Base-by-base conservation (phyloP, 2,888 invertebrate species). In the Eristalis intricaria region DNA sequence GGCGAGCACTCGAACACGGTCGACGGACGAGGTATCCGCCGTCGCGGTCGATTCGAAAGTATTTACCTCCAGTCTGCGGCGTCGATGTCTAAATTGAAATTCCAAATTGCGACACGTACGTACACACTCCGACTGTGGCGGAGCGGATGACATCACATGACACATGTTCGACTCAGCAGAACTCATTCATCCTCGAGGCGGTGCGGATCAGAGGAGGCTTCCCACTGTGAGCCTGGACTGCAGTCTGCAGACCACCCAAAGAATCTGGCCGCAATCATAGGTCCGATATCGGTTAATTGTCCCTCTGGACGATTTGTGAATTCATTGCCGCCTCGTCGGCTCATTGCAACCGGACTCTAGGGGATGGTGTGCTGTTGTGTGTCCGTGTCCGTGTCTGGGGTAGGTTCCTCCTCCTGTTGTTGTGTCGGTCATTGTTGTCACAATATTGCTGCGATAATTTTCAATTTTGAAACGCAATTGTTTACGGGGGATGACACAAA, bases 211-310 rank as follows among this genome's bases (percentile, higher is more conserved):
- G 38, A 87, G 50, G 29, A n/a, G 68, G 64, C 50, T 40, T 29
- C 87, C 87, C 69, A 80, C 87, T 87, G 87, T 80, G 87, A 71
- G 84, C 11, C 60, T 76, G 73, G 50, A 50, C 50, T 58, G 87
- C 61, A 80, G 87, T n/a, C 50, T 58, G 87, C 56, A 80, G 87
- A 87, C 87, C 87, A 87, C 87, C 87, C 87, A 87, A 84, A 71
- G 78, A 73, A 84, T 80, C 76, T 73, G 60, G 83, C 84, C 84
- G 69, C 84, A 87, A 87, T 87, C 84, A 84, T 78, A 64, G 38
- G 22, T 29, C 43, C 32, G 26, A 74, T 73, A 74, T 87, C 79
- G 63, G 71, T 73, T 87, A 84, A 84, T 84, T 84, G 87, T 84
- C n/a, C 69, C 50, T 65, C 29, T 4, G 65, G 38, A 83, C 78